Conservation (phyloP, 2,888 invertebrate genomes). For the Macrosoma leucophasiata region DNA sequence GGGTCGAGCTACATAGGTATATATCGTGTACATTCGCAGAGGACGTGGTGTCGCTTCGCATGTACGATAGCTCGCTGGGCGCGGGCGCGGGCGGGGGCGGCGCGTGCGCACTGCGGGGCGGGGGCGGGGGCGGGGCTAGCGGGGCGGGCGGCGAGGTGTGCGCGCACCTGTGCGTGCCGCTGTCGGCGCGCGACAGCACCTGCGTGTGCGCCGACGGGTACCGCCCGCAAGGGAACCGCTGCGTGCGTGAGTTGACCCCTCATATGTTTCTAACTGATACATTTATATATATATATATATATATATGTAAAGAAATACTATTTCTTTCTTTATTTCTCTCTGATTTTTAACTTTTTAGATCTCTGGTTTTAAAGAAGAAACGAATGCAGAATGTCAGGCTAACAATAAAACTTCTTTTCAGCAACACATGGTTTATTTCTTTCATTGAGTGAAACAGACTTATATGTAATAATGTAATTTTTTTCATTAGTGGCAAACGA, state of each 20-base stretch:
- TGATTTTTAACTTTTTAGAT: too few species aligned
- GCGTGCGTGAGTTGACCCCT: slow-evolving; percentile 29
- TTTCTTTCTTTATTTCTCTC: too few species aligned
- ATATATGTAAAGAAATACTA: too few species aligned
- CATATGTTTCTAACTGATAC: neutral
- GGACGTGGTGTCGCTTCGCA: slow-evolving; percentile 79
- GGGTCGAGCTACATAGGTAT: too few species aligned
- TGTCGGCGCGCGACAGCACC: slow-evolving; percentile 75
- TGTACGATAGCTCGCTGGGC: slow-evolving; percentile 81
- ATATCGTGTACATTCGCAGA: slow-evolving; percentile 61
- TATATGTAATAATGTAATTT: too few species aligned
- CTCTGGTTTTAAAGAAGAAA: too few species aligned
- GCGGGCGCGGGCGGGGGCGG: slow-evolving; percentile 54
- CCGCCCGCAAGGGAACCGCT: slow-evolving; percentile 30
- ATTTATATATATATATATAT: too few species aligned
- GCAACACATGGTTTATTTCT: too few species aligned
- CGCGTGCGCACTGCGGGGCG: slow-evolving; percentile 76
- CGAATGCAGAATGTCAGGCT: too few species aligned
- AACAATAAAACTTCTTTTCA: too few species aligned
- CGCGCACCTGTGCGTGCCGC: slow-evolving; percentile 68
- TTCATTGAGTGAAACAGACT: too few species aligned
- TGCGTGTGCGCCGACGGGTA: slow-evolving; percentile 87
- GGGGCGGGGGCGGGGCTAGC: slow-evolving; percentile 54
- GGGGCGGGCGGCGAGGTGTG: slow-evolving; percentile 68
- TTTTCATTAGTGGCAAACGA: too few species aligned